Conservation (phyloP, 1,140 invertebrate genomes). For the Acyrthosiphon pisum region DNA sequence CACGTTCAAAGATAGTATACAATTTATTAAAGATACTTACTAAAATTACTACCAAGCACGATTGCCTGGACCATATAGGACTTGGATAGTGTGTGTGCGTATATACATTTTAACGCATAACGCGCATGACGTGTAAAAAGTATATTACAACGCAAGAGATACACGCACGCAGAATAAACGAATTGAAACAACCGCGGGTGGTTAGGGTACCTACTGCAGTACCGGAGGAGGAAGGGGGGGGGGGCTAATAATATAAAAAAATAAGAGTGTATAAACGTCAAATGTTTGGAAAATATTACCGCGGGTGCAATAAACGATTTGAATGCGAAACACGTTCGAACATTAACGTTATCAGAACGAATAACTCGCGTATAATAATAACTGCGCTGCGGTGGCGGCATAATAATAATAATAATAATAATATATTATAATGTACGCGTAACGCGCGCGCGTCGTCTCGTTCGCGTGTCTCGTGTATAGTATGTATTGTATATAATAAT, state of each 20-base stretch:
- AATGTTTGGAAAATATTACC: constrained; percentile 30
- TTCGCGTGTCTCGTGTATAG: neutral
- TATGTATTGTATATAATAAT: too few species aligned
- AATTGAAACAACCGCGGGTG: constrained; percentile 10
- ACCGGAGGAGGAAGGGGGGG: neutral
- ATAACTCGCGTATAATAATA: neutral
- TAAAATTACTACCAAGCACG: too few species aligned
- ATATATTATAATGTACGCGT: neutral
- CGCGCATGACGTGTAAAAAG: too few species aligned
- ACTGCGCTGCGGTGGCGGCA: neutral
- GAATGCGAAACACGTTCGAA: constrained; percentile 36
- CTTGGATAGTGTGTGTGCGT: too few species aligned
- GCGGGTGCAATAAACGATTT: constrained; percentile 21
- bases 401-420: neutral
- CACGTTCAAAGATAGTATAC: too few species aligned
- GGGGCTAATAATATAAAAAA: neutral
- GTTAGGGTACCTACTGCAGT: neutral
- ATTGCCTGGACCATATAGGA: too few species aligned
- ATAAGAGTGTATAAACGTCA: constrained; percentile 14
- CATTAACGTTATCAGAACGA: constrained; percentile 34
- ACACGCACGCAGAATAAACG: neutral
- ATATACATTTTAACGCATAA: neutral
- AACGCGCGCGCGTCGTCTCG: neutral
- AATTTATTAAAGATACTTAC: too few species aligned
- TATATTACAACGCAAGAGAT: neutral